Conservation (phyloP, 2,797 vertebrate genomes). For the Anniella stebbinsi region DNA sequence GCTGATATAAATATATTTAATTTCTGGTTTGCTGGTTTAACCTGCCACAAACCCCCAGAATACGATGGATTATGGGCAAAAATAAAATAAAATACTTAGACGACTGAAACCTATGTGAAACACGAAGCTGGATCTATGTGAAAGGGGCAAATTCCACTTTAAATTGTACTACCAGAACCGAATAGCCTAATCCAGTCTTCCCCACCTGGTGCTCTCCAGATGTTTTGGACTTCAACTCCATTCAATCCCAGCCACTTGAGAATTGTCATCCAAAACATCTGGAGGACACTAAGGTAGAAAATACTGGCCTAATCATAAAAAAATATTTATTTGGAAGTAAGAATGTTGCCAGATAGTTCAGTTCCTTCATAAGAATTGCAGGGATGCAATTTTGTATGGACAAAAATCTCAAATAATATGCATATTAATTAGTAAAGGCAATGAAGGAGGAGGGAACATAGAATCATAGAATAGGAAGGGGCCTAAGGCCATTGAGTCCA, state of each 20-base stretch:
- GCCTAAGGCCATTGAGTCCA: too few species aligned
- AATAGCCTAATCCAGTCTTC: neutral
- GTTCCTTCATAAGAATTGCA: neutral
- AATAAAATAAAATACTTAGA: neutral
- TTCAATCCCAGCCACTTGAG: too few species aligned
- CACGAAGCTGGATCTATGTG: neutral
- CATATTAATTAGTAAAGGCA: neutral
- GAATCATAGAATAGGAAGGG: too few species aligned
- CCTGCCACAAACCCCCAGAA: neutral
- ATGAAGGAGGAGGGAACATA: too few species aligned
- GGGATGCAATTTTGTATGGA: neutral
- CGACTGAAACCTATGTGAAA: neutral
- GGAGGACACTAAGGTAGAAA: too few species aligned
- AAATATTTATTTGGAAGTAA: neutral
- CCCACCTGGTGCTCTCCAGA: neutral
- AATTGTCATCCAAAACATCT: too few species aligned
- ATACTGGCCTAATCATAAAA: neutral
- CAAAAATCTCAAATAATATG: neutral
- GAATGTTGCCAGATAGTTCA: neutral
- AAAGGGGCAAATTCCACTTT: neutral
- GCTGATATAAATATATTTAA: neutral
- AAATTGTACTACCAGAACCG: neutral
- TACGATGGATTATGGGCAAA: neutral
- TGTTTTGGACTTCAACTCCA: neutral
- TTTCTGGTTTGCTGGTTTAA: neutral